Percentiles rank a stretch among this genome's conserved stretches.
These are phyloP conservation scores for Macaria liturata DNA, from an alignment of 2,888 invertebrate genomes.

Conservation along the genomic window DNA sequence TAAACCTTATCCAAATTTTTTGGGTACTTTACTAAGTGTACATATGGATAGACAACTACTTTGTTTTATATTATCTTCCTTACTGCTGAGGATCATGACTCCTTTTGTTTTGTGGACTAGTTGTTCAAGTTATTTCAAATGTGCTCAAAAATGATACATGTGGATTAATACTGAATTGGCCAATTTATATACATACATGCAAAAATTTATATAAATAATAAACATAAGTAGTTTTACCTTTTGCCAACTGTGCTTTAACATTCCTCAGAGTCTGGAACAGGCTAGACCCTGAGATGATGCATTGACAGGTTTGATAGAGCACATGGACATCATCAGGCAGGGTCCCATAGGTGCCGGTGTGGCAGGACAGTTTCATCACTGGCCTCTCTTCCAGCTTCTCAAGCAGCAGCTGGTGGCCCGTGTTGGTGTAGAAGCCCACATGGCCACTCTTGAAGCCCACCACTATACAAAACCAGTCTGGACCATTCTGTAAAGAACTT, in stretches of 20 bases:
- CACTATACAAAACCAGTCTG: constrained; percentile 97
- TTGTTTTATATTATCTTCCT: too few species aligned
- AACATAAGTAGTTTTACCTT: constrained; percentile 80
- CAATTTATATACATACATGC: too few species aligned
- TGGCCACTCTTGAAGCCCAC: constrained; percentile 94
- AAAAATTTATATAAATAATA: too few species aligned
- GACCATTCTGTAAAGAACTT: constrained; percentile 81
- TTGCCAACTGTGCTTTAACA: constrained; percentile 90
- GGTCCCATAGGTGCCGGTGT: constrained; percentile 82
- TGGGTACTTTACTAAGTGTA: too few species aligned
- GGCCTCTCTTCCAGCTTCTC: constrained; percentile 93
- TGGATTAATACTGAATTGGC: too few species aligned
- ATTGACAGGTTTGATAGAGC: constrained; percentile 88
- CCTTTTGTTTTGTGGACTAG: too few species aligned
- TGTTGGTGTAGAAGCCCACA: constrained; percentile 94
- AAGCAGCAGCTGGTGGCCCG: constrained; percentile 90
- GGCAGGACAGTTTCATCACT: constrained; percentile 91
- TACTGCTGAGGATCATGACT: too few species aligned
- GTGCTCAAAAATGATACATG: too few species aligned
- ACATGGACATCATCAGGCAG: constrained; percentile 88
- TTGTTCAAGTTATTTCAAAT: too few species aligned
- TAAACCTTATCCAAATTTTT: too few species aligned
- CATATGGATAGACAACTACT: too few species aligned
- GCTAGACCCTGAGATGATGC: constrained; percentile 89
- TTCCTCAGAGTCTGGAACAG: constrained; percentile 91